Evolutionary conservation across 2,113 vertebrate species (phyloP).

Genomic region (Alectura lathami): DNA sequence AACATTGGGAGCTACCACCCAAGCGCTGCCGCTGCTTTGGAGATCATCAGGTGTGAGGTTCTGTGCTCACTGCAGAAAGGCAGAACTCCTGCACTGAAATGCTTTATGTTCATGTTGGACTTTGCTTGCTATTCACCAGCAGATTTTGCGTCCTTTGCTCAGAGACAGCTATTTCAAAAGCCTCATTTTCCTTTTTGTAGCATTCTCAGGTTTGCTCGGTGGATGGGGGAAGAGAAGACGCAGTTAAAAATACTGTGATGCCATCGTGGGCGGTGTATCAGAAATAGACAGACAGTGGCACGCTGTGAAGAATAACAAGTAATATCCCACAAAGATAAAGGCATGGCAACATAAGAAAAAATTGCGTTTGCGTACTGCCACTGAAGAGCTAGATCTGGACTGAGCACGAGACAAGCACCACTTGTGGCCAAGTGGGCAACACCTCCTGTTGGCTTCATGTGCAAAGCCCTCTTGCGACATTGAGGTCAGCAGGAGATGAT

Average conservation of each 20-base stretch:
- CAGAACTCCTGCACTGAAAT: not conserved
- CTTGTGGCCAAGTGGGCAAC: not conserved
- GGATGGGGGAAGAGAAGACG: slow-evolving; percentile 35
- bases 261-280: slow-evolving; percentile 51
- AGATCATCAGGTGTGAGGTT: not conserved
- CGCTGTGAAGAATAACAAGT: slow-evolving; percentile 37
- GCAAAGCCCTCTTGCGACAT: not conserved
- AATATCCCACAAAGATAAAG: slow-evolving; percentile 33
- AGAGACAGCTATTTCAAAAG: not conserved
- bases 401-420: not conserved
- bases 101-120: not conserved
- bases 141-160: not conserved
- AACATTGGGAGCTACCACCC: not conserved
- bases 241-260: slow-evolving; percentile 58
- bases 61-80: not conserved
- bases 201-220: not conserved
- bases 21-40: not conserved
- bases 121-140: not conserved
- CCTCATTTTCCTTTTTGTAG: slow-evolving; percentile 9
- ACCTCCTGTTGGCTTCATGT: not conserved
- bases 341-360: slow-evolving; percentile 42
- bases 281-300: slow-evolving; percentile 67
- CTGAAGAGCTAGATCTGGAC: not conserved
- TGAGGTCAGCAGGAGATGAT: not conserved
- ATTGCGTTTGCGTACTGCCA: not conserved